Evolutionary conservation across 2,888 invertebrate genomes (phyloP).

Genomic region (Agelastica alni): DNA sequence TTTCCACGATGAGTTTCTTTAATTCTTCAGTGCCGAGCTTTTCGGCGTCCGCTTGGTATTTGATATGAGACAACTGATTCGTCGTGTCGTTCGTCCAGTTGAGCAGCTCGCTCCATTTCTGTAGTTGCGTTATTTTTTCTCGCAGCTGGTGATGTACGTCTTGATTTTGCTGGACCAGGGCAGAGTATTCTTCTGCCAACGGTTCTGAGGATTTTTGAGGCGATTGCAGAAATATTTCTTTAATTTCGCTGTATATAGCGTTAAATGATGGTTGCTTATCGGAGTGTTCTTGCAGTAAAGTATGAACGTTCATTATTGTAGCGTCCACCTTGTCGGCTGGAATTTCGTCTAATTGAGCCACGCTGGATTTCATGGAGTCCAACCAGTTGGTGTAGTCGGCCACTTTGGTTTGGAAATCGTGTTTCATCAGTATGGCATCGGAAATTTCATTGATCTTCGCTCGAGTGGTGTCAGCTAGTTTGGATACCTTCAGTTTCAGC

Average conservation of each 20-base stretch:
- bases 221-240: constrained; percentile 70
- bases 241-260: constrained; percentile 81
- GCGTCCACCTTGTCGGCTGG: constrained; percentile 80
- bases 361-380: constrained; percentile 70
- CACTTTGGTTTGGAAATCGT: constrained; percentile 82
- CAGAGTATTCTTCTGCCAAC: constrained; percentile 75
- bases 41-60: constrained; percentile 78
- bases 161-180: constrained; percentile 77
- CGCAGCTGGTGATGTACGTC: constrained; percentile 73
- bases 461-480: constrained; percentile 76
- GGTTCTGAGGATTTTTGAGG: constrained; percentile 75
- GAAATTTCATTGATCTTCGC: constrained; percentile 79
- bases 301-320: constrained; percentile 77
- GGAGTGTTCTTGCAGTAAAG: constrained; percentile 80
- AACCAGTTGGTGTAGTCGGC: constrained; percentile 82
- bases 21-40: constrained; percentile 74
- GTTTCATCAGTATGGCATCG: constrained; percentile 78
- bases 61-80: constrained; percentile 78
- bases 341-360: constrained; percentile 79
- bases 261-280: constrained; percentile 80
- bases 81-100: constrained; percentile 81
- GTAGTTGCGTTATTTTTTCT: constrained; percentile 73
- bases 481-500: constrained; percentile 74
- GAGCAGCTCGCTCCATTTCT: constrained; percentile 82
- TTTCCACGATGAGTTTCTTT: constrained; percentile 69